These are phyloP conservation scores for Serrognathus titanus DNA, from an alignment of 2,888 invertebrate species.

Conservation along the genomic window DNA sequence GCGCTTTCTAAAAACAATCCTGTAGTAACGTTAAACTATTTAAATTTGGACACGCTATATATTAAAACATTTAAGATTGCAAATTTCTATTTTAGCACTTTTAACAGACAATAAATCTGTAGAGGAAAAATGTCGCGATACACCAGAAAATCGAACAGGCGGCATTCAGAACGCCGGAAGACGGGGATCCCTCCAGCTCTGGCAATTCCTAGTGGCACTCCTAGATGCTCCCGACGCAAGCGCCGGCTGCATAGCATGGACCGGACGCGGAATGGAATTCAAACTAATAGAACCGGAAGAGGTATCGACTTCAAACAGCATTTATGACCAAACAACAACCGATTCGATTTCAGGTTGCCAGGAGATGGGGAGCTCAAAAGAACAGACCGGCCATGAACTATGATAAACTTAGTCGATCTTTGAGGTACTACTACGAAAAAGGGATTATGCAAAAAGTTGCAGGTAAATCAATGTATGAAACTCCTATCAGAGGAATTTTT, in stretches of 20 bases:
- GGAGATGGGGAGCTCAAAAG: slow-evolving; percentile 94
- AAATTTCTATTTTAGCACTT: neutral
- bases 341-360: slow-evolving; percentile 67
- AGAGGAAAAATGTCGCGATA: slow-evolving; percentile 32
- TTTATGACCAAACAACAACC: neutral
- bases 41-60: too few relatives aligned
- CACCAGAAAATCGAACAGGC: slow-evolving; percentile 29
- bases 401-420: slow-evolving; percentile 88
- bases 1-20: too few relatives aligned
- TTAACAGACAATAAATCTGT: neutral
- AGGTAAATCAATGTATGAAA: slow-evolving; percentile 49
- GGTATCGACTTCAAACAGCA: slow-evolving; percentile 44
- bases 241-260: slow-evolving; percentile 89
- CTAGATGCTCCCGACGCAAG: slow-evolving; percentile 65
- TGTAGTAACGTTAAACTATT: too few relatives aligned
- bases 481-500: neutral
- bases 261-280: slow-evolving; percentile 91
- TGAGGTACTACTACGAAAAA: slow-evolving; percentile 96
- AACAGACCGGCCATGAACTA: slow-evolving; percentile 98
- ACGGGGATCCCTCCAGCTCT: slow-evolving; percentile 85
- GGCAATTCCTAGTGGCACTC: slow-evolving; percentile 90
- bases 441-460: slow-evolving; percentile 99
- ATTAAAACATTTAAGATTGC: too few relatives aligned
- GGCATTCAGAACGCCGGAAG: slow-evolving; percentile 45
- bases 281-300: slow-evolving; percentile 95